Percentiles rank a stretch among this genome's conserved stretches.
Evolutionary conservation across 1,140 invertebrate genomes (phyloP).

Genomic region (Homarus americanus): DNA sequence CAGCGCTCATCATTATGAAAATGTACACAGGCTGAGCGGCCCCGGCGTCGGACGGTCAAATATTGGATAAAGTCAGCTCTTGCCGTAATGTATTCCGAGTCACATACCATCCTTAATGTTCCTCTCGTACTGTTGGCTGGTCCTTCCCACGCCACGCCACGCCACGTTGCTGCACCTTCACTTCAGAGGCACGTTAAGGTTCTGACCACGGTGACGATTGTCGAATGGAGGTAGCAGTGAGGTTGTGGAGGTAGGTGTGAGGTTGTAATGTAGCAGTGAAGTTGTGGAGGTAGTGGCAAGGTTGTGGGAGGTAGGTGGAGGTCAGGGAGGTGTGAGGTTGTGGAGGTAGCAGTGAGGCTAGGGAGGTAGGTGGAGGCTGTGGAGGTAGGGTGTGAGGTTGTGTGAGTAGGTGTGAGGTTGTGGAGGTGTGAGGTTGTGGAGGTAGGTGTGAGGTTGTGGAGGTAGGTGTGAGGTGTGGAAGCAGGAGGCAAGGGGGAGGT

Average conservation of each 20-base stretch:
- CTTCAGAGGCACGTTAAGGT: no score
- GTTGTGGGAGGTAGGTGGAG: background rate
- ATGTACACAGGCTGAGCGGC: constrained; percentile 19
- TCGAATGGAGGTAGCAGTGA: no score
- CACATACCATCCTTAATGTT: constrained; percentile 39
- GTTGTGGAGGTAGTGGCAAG: background rate
- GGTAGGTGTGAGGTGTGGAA: no score
- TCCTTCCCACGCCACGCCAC: background rate
- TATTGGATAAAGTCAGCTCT: constrained; percentile 31
- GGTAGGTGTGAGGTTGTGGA: no score
- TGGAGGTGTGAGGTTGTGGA: no score
- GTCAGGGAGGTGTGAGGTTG: background rate
- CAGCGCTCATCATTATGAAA: constrained; percentile 6
- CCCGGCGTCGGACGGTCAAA: constrained; percentile 10
- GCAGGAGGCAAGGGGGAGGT: no score
- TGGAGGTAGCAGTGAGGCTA: no score
- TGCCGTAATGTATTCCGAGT: constrained; percentile 35
- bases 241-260: background rate
- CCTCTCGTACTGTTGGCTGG: background rate
- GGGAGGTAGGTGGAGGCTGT: background rate
- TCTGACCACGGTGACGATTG: no score
- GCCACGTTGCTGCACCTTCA: no score
- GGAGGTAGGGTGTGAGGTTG: background rate
- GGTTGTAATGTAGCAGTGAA: background rate
- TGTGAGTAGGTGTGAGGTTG: no score